These are phyloP conservation scores for Sebastes matsubarae DNA, from an alignment of 2,797 vertebrate genomes.

Conservation along the genomic window DNA sequence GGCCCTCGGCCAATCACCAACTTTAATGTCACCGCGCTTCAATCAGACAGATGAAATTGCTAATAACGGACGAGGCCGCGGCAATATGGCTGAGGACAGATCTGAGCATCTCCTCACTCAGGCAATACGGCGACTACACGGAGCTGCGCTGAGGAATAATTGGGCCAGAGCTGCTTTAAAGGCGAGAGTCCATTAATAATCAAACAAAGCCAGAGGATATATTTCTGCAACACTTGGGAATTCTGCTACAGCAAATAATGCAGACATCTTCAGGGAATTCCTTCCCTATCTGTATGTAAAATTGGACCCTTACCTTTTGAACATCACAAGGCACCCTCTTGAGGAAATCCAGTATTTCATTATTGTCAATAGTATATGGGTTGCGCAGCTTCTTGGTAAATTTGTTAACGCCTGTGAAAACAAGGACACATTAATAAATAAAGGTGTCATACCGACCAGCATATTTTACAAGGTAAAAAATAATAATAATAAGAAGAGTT, in stretches of 20 bases:
- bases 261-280: slow-evolving; percentile 80
- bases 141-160: slow-evolving; percentile 78
- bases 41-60: slow-evolving; percentile 71
- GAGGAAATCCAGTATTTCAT: slow-evolving; percentile 97
- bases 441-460: slow-evolving; percentile 44
- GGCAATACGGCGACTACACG: slow-evolving; percentile 54
- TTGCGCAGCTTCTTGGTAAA: slow-evolving; percentile 98
- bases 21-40: slow-evolving; percentile 62
- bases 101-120: slow-evolving; percentile 63
- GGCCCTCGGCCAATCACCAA: slow-evolving; percentile 64
- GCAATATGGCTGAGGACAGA: slow-evolving; percentile 66
- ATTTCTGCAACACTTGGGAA: slow-evolving; percentile 81
- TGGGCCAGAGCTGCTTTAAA: slow-evolving; percentile 78
- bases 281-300: slow-evolving; percentile 80
- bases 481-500: slow-evolving; percentile 27
- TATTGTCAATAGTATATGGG: slow-evolving; percentile 92
- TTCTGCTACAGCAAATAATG: slow-evolving; percentile 83
- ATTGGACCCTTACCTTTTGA: slow-evolving; percentile 93
- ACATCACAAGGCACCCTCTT: slow-evolving; percentile 97
- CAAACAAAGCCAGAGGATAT: slow-evolving; percentile 84
- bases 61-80: slow-evolving; percentile 69
- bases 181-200: slow-evolving; percentile 83
- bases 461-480: slow-evolving; percentile 18
- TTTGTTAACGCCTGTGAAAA: slow-evolving; percentile 93
- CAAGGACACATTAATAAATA: slow-evolving; percentile 74